A percentile compares a stretch with the other conserved stretches of the same genome.
Evolutionary conservation across 2,797 vertebrate species (phyloP).

Genomic region (Schizothorax lantsangensis): DNA sequence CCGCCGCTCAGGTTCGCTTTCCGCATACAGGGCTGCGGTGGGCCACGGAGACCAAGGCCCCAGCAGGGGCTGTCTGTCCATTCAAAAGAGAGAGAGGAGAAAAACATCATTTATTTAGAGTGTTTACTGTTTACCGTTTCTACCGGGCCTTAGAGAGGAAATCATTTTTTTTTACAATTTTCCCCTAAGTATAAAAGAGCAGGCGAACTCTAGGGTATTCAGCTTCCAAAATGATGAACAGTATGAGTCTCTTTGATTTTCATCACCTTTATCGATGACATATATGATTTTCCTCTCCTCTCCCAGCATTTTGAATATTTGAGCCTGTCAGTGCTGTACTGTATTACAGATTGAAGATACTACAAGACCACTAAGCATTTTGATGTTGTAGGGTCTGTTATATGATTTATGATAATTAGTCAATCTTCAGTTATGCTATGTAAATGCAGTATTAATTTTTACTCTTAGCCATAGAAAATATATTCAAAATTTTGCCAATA

Average conservation of each 20-base stretch:
- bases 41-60: slow-evolving; percentile 70
- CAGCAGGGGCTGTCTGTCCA: slow-evolving; percentile 69
- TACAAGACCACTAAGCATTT: neutral
- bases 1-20: slow-evolving; percentile 76
- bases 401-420: neutral
- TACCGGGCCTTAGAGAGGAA: slow-evolving; percentile 65
- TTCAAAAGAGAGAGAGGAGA: slow-evolving; percentile 56
- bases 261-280: slow-evolving; percentile 69
- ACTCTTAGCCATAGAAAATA: neutral
- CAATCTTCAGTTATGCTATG: neutral
- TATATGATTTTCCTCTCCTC: slow-evolving; percentile 54
- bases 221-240: slow-evolving; percentile 70
- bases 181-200: slow-evolving; percentile 66
- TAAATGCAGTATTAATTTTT: neutral
- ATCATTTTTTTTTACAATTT: slow-evolving; percentile 70
- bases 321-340: neutral
- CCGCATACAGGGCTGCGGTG: slow-evolving; percentile 73
- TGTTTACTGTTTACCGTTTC: slow-evolving; percentile 80
- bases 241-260: slow-evolving; percentile 64
- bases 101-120: slow-evolving; percentile 80
- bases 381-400: neutral
- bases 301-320: slow-evolving; percentile 57
- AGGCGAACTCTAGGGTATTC: slow-evolving; percentile 64
- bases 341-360: slow-evolving; percentile 6
- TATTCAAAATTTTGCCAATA: neutral